Conservation (phyloP, 2,888 invertebrate species). For the Acanthoscelides obtectus region DNA sequence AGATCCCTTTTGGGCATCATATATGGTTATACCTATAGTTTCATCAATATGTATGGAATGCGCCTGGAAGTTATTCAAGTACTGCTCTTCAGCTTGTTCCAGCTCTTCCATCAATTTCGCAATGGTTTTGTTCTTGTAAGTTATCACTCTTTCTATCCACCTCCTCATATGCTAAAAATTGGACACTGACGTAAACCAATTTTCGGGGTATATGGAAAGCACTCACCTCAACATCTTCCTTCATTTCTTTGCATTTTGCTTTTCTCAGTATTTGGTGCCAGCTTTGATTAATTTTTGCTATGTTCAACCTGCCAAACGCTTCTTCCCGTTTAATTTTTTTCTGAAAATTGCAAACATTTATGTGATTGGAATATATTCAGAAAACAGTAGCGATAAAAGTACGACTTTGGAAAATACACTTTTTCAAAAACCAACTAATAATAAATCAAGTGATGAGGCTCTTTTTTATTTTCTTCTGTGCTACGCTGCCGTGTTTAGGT, state of each 20-base stretch:
- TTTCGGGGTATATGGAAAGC: not conserved
- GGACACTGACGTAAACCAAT: not conserved
- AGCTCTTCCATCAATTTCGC: slow-evolving; percentile 60
- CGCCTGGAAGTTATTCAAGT: slow-evolving; percentile 65
- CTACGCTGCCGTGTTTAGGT: too few species aligned
- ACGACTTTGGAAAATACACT: too few species aligned
- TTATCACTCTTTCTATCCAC: slow-evolving; percentile 59
- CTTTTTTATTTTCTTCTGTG: too few species aligned
- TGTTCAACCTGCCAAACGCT: slow-evolving; percentile 70
- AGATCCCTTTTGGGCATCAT: not conserved
- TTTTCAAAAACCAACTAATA: too few species aligned
- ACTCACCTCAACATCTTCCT: slow-evolving; percentile 60
- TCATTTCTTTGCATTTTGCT: slow-evolving; percentile 71
- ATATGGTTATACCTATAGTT: slow-evolving; percentile 57
- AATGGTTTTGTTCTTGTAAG: slow-evolving; percentile 65
- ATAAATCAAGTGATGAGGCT: too few species aligned
- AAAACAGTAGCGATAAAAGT: too few species aligned
- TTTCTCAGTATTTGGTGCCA: slow-evolving; percentile 75
- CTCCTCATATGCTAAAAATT: slow-evolving; percentile 51
- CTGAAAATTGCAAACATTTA: too few species aligned
- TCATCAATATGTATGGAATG: slow-evolving; percentile 68
- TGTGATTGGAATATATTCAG: too few species aligned
- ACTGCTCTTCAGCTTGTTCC: slow-evolving; percentile 69
- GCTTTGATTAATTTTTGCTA: slow-evolving; percentile 79
- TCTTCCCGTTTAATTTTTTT: slow-evolving; percentile 81